These are phyloP conservation scores for Dryobota labecula DNA, from an alignment of 2,888 invertebrate genomes.

Conservation along the genomic window DNA sequence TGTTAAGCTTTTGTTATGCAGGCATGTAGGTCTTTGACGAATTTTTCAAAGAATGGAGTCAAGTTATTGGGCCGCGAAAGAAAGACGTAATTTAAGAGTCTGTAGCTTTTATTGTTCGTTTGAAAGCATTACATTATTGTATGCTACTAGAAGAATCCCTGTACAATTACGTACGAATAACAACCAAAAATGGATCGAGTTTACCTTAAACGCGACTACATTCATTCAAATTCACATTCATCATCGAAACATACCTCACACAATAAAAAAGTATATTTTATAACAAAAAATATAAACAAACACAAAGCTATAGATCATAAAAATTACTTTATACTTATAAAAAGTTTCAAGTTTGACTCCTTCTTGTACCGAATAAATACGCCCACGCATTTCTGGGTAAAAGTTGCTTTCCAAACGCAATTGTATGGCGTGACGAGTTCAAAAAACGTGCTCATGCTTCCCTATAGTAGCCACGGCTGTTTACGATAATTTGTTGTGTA, in stretches of 20 bases:
- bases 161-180: background rate
- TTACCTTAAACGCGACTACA: constrained; percentile 26
- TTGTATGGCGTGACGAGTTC: constrained; percentile 78
- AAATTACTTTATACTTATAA: constrained; percentile 73
- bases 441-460: constrained; percentile 70
- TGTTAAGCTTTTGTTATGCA: constrained; percentile 68
- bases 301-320: constrained; percentile 78
- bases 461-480: constrained; percentile 32
- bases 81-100: no score
- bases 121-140: background rate
- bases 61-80: no score
- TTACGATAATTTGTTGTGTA: constrained; percentile 34
- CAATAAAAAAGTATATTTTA: constrained; percentile 57
- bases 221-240: constrained; percentile 52
- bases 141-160: no score
- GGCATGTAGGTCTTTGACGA: constrained; percentile 64
- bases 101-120: background rate
- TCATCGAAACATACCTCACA: constrained; percentile 56
- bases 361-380: constrained; percentile 79
- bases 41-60: constrained; percentile 2
- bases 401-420: constrained; percentile 86
- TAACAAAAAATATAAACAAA: constrained; percentile 71
- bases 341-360: constrained; percentile 75
- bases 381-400: constrained; percentile 83
- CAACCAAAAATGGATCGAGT: constrained; percentile 32